Conservation (phyloP, 2,888 invertebrate species). For the Zygaena filipendulae region DNA sequence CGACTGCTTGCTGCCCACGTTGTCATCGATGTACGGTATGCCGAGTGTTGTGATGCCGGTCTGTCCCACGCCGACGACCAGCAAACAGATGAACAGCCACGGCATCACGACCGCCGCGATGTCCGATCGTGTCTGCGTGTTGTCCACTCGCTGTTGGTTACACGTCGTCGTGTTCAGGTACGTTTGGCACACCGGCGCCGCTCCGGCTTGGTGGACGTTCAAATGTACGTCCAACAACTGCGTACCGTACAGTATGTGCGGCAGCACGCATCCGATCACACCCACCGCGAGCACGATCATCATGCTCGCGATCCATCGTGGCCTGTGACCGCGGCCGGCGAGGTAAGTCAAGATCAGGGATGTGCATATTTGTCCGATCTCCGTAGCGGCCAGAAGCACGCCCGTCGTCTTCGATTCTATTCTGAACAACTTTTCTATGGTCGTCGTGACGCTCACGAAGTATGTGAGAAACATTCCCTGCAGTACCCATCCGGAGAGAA, state of each 20-base stretch:
- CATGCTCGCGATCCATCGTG: conserved; percentile 94
- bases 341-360: conserved; percentile 88
- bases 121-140: conserved; percentile 76
- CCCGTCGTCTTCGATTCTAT: conserved; percentile 93
- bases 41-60: conserved; percentile 93
- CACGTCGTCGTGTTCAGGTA: conserved; percentile 47
- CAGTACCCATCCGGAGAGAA: conserved; percentile 87
- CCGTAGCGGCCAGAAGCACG: conserved; percentile 88
- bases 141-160: conserved; percentile 70
- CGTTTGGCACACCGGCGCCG: conserved; percentile 37
- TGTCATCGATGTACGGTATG: conserved; percentile 94
- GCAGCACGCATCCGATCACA: conserved; percentile 86
- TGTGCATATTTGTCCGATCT: conserved; percentile 93
- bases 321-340: conserved; percentile 91
- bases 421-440: conserved; percentile 91
- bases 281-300: conserved; percentile 90
- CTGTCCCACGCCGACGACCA: conserved; percentile 92
- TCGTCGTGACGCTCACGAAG: conserved; percentile 93
- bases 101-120: conserved; percentile 85
- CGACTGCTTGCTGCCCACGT: conserved; percentile 91
- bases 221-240: conserved; percentile 69
- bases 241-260: conserved; percentile 87
- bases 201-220: conserved; percentile 40
- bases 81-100: conserved; percentile 87
- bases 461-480: conserved; percentile 95